Conservation (phyloP, 1,140 invertebrate genomes). For the Coelopa frigida region DNA sequence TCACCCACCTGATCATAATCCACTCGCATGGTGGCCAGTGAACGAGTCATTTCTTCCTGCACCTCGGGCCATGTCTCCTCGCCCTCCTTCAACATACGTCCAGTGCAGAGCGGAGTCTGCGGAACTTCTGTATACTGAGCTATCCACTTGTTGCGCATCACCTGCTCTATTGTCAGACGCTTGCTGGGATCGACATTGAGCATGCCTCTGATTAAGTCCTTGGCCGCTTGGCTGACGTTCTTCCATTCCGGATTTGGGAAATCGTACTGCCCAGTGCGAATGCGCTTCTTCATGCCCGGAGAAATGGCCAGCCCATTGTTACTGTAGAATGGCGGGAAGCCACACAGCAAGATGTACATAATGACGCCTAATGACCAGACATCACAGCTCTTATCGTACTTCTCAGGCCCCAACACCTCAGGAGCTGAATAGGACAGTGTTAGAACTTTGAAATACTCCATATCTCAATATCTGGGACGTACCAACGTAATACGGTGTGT, state of each 20-base stretch:
- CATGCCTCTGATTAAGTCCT: constrained; percentile 90
- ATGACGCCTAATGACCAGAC: constrained; percentile 98
- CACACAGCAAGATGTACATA: constrained; percentile 94
- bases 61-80: constrained; percentile 93
- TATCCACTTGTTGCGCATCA: constrained; percentile 87
- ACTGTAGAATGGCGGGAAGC: constrained; percentile 97
- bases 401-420: constrained; percentile 93
- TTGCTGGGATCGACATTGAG: constrained; percentile 87
- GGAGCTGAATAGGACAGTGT: constrained; percentile 59
- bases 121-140: constrained; percentile 84
- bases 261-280: constrained; percentile 91
- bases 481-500: constrained; percentile 96
- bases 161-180: constrained; percentile 82
- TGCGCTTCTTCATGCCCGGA: constrained; percentile 98
- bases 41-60: constrained; percentile 97
- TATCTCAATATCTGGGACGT: constrained; percentile 10
- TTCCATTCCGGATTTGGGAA: constrained; percentile 96
- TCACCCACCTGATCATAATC: constrained; percentile 74
- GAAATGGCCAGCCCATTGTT: constrained; percentile 95
- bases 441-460: not conserved
- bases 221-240: constrained; percentile 87
- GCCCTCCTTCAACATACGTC: constrained; percentile 78
- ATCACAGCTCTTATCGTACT: constrained; percentile 98
- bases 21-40: constrained; percentile 92
- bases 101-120: constrained; percentile 86